These are phyloP conservation scores for Acanthaster planci DNA, from an alignment of 35 echinoderm and acorn worm species.

Conservation along the genomic window DNA sequence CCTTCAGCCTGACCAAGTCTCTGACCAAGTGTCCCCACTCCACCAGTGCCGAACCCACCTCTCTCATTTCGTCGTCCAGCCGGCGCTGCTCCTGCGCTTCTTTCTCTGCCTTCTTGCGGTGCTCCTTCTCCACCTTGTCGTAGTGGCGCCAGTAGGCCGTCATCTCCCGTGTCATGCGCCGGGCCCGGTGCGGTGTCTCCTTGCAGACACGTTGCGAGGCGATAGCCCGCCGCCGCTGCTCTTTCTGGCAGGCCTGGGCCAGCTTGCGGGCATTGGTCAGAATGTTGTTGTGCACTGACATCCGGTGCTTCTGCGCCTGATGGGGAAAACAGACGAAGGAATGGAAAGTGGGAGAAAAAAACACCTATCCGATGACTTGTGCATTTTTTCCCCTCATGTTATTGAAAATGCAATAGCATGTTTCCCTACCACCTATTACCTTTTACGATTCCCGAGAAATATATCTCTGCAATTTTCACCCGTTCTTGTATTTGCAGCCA, in stretches of 20 bases:
- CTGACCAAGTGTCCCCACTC: background rate
- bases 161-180: conserved; percentile 96
- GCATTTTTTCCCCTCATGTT: no score
- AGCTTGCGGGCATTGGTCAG: conserved; percentile 91
- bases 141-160: conserved; percentile 97
- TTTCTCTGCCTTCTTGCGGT: conserved; percentile 93
- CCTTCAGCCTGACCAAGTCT: no score
- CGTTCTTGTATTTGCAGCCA: no score
- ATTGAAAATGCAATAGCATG: no score
- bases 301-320: conserved; percentile 91
- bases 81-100: conserved; percentile 95
- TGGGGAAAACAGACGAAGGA: no score
- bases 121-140: conserved; percentile 96
- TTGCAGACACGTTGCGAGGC: conserved; percentile 91
- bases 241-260: conserved; percentile 95
- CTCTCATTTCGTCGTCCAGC: conserved; percentile 98
- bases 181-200: conserved; percentile 84
- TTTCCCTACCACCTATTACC: no score
- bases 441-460: no score
- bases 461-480: no score
- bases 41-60: conserved; percentile 50
- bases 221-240: conserved; percentile 78
- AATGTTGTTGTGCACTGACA: conserved; percentile 84
- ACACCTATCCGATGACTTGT: no score
- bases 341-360: no score